Percentiles rank a stretch among this genome's conserved stretches.
phyloP scores from a whole-genome alignment of 2,113 vertebrate species.

The Bubo scandiacus region DNA sequence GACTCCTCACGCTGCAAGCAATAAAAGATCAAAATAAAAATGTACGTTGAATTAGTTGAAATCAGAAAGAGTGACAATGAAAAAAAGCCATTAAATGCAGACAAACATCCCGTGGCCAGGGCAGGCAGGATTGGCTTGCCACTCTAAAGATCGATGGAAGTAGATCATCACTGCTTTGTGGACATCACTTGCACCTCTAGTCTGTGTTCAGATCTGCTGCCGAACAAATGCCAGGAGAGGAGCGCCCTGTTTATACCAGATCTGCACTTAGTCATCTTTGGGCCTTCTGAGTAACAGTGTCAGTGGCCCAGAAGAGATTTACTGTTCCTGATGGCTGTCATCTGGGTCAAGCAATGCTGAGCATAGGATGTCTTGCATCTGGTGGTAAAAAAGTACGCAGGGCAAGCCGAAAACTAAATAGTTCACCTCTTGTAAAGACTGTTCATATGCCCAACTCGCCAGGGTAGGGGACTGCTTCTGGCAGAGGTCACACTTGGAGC shows the following conservation, averaged over 20 bases:
- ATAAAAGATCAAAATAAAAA: not conserved
- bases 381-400: not conserved
- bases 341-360: constrained; percentile 22
- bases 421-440: not conserved
- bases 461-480: not conserved
- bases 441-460: not conserved
- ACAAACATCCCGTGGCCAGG: not conserved
- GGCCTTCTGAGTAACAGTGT: not conserved
- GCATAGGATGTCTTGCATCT: not conserved
- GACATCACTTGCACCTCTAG: not conserved
- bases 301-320: not conserved
- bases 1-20: not conserved
- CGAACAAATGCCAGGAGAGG: not conserved
- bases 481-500: not conserved
- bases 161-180: not conserved
- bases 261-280: not conserved
- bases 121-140: not conserved
- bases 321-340: constrained; percentile 28
- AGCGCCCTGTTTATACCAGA: not conserved
- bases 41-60: not conserved
- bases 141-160: not conserved
- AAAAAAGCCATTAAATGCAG: not conserved
- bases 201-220: not conserved
- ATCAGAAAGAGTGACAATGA: not conserved
- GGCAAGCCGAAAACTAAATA: not conserved